These are phyloP conservation scores for Aphrocallistes beatrix DNA, from an alignment of 37 sponge, comb jelly and placozoan species.

Conservation along the genomic window DNA sequence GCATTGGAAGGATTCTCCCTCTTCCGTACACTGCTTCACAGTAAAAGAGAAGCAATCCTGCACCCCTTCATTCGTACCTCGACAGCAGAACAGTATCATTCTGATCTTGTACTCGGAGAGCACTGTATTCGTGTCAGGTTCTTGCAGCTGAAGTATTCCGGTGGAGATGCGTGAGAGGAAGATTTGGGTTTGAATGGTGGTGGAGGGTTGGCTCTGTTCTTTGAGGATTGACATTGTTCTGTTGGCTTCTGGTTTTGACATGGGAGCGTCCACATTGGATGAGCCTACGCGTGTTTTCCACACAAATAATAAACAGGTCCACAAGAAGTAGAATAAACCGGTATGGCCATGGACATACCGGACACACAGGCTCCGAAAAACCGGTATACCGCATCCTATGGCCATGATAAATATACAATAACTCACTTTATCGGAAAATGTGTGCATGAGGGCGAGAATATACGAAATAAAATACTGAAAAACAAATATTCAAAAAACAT, in stretches of 20 bases:
- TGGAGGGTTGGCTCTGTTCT: not conserved
- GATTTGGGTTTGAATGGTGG: slow-evolving; percentile 31
- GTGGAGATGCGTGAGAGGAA: slow-evolving; percentile 41
- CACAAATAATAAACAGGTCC: too few relatives aligned
- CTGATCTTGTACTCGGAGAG: slow-evolving; percentile 35
- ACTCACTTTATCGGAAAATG: too few relatives aligned
- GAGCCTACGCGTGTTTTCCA: too few relatives aligned
- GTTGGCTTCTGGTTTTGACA: slow-evolving; percentile 65
- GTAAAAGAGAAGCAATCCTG: slow-evolving; percentile 67
- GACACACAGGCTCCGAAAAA: too few relatives aligned
- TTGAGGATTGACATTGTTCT: slow-evolving; percentile 57
- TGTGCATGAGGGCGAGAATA: too few relatives aligned
- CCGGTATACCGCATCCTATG: too few relatives aligned
- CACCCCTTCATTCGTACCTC: slow-evolving; percentile 42
- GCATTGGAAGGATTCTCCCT: slow-evolving; percentile 52
- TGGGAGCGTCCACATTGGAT: slow-evolving; percentile 72
- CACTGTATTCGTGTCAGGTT: slow-evolving; percentile 34
- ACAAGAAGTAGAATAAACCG: too few relatives aligned
- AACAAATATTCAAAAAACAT: too few relatives aligned
- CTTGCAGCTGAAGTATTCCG: slow-evolving; percentile 45
- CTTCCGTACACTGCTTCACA: slow-evolving; percentile 33
- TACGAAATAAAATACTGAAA: too few relatives aligned
- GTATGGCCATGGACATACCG: too few relatives aligned
- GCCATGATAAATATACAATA: too few relatives aligned
- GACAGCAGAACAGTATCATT: slow-evolving; percentile 64